Base-by-base conservation (phyloP, 2,113 vertebrate species). In the Phyllostomus discolor region DNA sequence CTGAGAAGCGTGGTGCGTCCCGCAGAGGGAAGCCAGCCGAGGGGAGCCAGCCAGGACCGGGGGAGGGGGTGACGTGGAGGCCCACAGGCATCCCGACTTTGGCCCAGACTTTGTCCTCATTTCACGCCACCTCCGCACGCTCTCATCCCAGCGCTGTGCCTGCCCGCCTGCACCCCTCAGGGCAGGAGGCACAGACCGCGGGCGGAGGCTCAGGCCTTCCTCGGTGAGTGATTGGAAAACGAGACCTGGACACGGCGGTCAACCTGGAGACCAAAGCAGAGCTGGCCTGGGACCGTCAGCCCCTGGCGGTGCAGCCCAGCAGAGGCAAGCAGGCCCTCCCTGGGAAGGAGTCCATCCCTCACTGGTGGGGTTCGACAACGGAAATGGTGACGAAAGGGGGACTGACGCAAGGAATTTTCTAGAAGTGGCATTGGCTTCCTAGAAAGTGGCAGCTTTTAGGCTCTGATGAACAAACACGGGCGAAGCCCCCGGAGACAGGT, bases 91-190 rank as follows among this genome's bases (percentile, higher is more conserved):
- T 84, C 2, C 11, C 28, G 1, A 1, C 11, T 59, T 35, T 2
- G n/a, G 7, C 8, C 59, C 19, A 41, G 73, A 11, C 22, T 28
- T n/a, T 26, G 17, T 5, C 1, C 5, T 11, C 10, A 0, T 5
- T 46, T 64, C 26, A 16, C 6, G 1, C 52, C 3, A 0, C 9
- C 22, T 4, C 3, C 1, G 1, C 22, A 7, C 10, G 0, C 41
- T 33, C 83, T 80, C 17, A 11, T 12, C 0, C 22, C 43, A 46
- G 7, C n/a, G 9, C 90, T 4, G 10, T 1, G 48, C 2, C n/a
- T 16, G 7, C 0, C 1, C 9, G 8, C 19, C 12, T 43, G 38
- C 12, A 5, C 10, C 15, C 10, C 50, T 35, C 17, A 41, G 43
- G 7, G 12, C n/a, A 62, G 38, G 4, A 6, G 17, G 16, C 17